Percentiles rank a stretch among this genome's conserved stretches.
Conservation (phyloP, 2,797 vertebrate genomes). For the Emydoidea blandingii region DNA sequence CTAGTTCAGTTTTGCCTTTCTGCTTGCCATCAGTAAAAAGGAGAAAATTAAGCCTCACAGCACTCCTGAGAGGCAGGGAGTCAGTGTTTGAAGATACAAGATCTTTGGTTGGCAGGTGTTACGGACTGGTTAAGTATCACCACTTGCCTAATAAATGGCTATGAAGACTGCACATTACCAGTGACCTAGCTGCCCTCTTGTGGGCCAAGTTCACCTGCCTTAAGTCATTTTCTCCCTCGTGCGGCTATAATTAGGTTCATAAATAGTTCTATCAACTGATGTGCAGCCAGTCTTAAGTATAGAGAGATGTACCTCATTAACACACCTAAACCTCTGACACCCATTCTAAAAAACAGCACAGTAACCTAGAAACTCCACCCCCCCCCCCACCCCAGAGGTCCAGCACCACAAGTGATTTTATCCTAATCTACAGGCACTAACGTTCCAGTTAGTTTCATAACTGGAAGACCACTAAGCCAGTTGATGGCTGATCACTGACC, state of each 20-base stretch:
- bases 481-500: background rate
- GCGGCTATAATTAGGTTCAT: background rate
- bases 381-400: background rate
- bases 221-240: background rate
- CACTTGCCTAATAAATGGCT: background rate
- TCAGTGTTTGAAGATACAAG: background rate
- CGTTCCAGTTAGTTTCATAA: background rate
- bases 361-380: background rate
- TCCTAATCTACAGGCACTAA: background rate
- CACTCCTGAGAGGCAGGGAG: background rate
- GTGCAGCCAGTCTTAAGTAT: background rate
- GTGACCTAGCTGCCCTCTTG: background rate
- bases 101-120: background rate
- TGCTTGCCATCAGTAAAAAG: background rate
- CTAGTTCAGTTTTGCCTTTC: background rate
- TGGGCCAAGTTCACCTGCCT: background rate
- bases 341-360: background rate
- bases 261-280: background rate
- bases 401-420: background rate
- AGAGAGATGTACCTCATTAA: background rate
- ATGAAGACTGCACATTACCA: background rate
- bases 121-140: background rate
- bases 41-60: background rate
- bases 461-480: background rate
- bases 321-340: background rate